Percentiles rank a stretch among this genome's conserved stretches.
Conservation (phyloP, 2,113 vertebrate genomes). For the Bombycilla garrulus region DNA sequence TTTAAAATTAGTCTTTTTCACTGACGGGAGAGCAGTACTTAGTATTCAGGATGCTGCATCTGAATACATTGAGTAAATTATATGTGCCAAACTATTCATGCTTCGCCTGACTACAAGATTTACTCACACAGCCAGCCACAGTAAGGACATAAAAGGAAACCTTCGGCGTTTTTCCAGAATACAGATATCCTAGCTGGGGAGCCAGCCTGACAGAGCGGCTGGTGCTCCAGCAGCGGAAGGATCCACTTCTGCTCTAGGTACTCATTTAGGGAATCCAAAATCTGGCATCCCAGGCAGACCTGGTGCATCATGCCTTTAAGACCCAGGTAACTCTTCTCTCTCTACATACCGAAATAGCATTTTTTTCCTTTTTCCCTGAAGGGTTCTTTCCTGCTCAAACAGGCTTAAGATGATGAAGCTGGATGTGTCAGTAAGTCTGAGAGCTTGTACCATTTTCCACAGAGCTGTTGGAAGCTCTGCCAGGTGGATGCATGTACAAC, state of each 20-base stretch:
- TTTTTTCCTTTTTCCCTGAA: not conserved
- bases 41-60: not conserved
- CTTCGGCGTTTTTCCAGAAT: not conserved
- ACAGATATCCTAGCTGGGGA: not conserved
- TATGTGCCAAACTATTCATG: not conserved
- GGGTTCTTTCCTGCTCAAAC: not conserved
- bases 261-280: not conserved
- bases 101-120: constrained; percentile 5
- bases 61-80: constrained; percentile 36
- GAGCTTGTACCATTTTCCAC: not conserved
- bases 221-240: not conserved
- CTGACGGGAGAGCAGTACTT: not conserved
- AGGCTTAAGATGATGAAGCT: not conserved
- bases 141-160: not conserved
- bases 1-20: not conserved
- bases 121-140: not conserved
- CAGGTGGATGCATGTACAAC: not conserved
- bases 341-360: not conserved
- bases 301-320: not conserved
- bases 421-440: not conserved
- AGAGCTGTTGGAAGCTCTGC: not conserved
- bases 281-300: not conserved
- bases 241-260: not conserved
- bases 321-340: not conserved
- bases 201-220: not conserved